These are phyloP conservation scores for Drosophila helvetica DNA, from an alignment of 2,888 invertebrate species.

Conservation along the genomic window DNA sequence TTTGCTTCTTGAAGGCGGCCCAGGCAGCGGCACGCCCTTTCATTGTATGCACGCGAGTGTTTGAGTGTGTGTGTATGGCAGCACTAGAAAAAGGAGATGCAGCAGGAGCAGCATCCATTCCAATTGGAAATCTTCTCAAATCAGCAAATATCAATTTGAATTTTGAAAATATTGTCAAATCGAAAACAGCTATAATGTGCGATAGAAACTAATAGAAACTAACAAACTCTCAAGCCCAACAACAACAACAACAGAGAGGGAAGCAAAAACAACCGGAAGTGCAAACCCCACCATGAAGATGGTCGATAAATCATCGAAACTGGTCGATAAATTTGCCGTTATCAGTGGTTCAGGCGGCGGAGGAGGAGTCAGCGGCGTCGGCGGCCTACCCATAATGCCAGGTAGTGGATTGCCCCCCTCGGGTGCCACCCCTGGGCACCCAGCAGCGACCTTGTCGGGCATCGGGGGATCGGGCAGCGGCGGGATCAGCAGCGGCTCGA, in stretches of 20 bases:
- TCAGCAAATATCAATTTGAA: slow-evolving; percentile 11
- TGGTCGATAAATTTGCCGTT: slow-evolving; percentile 83
- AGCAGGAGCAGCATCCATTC: slow-evolving; percentile 1
- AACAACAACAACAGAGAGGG: slow-evolving; percentile 32
- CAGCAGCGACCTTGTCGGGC: slow-evolving; percentile 44
- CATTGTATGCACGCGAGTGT: slow-evolving; percentile 16
- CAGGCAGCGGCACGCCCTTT: slow-evolving; percentile 50
- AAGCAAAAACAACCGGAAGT: slow-evolving; percentile 1
- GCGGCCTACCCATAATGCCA: slow-evolving; percentile 44
- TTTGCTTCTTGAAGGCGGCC: slow-evolving; percentile 49
- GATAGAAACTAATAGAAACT: slow-evolving; percentile 51
- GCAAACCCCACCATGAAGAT: slow-evolving; percentile 75
- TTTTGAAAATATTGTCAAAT: slow-evolving; percentile 32
- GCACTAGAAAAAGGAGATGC: slow-evolving; percentile 4
- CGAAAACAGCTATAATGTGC: slow-evolving; percentile 50
- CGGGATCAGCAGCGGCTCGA: slow-evolving; percentile 51
- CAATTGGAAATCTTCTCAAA: slow-evolving; percentile 5
- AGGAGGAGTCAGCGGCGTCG: slow-evolving; percentile 56
- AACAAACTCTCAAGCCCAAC: slow-evolving; percentile 14
- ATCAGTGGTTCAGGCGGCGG: slow-evolving; percentile 73
- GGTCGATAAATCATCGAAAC: slow-evolving; percentile 84
- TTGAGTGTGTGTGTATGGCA: slow-evolving; percentile 28
- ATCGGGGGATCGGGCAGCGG: slow-evolving; percentile 43
- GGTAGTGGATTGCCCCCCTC: slow-evolving; percentile 20
- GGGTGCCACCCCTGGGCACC: not conserved